Conservation (phyloP, 2,888 invertebrate genomes). For the Volucella bombylans region DNA sequence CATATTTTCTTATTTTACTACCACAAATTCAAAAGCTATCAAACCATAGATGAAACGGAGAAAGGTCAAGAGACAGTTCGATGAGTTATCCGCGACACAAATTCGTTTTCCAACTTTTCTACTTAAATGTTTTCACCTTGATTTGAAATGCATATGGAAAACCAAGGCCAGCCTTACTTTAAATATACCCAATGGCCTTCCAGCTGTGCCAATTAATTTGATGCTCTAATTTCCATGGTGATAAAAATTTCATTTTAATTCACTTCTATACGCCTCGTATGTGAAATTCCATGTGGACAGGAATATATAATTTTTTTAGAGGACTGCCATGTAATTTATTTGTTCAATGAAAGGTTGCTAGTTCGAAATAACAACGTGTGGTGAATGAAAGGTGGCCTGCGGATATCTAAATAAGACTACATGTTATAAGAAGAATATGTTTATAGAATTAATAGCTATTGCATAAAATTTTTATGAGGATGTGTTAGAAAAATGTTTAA, state of each 20-base stretch:
- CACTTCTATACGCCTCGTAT: slow-evolving; percentile 6
- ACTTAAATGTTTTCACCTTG: slow-evolving; percentile 18
- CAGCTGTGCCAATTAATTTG: slow-evolving; percentile 16
- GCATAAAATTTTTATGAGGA: too few species aligned
- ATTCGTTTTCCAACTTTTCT: not conserved
- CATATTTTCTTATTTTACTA: too few species aligned
- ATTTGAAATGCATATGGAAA: slow-evolving; percentile 27
- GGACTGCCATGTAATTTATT: not conserved
- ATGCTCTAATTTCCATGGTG: slow-evolving; percentile 7
- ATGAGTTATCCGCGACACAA: not conserved
- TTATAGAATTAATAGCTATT: too few species aligned
- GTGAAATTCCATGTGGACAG: slow-evolving; percentile 23
- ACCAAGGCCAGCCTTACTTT: slow-evolving; percentile 6
- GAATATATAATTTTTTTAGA: slow-evolving; percentile 10
- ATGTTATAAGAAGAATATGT: too few species aligned
- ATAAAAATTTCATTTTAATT: slow-evolving; percentile 13
- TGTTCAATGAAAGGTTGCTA: not conserved
- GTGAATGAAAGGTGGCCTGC: too few species aligned
- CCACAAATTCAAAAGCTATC: too few species aligned
- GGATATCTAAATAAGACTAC: too few species aligned
- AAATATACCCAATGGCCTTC: slow-evolving; percentile 26
- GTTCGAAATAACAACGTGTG: too few species aligned
- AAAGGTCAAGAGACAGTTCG: not conserved
- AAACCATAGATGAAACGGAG: too few species aligned
- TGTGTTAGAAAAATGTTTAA: too few species aligned